phyloP scores from a whole-genome alignment of 2,797 vertebrate species.

The Garrulus glandarius region DNA sequence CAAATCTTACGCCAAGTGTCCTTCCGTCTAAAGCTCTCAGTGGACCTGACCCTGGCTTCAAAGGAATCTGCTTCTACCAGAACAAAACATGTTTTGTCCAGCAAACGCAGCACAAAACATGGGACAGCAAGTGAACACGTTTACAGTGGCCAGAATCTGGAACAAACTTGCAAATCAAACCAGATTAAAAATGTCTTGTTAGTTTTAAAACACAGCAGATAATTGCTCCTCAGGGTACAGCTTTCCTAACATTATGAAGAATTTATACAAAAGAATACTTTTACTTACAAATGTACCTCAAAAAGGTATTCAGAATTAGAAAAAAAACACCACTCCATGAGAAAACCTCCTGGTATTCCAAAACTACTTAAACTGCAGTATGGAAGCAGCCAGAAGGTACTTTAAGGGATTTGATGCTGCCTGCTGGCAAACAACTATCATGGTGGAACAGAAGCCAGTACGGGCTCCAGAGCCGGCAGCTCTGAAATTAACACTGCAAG shows the following conservation, averaged over 20 bases:
- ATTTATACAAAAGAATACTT: not conserved
- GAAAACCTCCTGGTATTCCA: not conserved
- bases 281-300: not conserved
- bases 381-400: not conserved
- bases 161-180: not conserved
- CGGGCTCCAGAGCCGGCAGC: not conserved
- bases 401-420: not conserved
- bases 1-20: not conserved
- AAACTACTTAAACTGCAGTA: not conserved
- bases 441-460: not conserved
- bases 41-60: not conserved
- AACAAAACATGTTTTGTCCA: not conserved
- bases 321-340: not conserved
- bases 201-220: not conserved
- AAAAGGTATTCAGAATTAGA: not conserved
- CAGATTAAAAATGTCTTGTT: not conserved
- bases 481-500: not conserved
- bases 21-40: not conserved
- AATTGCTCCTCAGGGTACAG: not conserved
- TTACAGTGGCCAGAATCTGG: not conserved
- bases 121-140: not conserved
- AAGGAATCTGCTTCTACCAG: not conserved
- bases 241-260: not conserved
- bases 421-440: not conserved
- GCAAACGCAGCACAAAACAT: not conserved